These are phyloP conservation scores for Orestias chungarensis DNA, from an alignment of 2,797 vertebrate species.

Conservation along the genomic window DNA sequence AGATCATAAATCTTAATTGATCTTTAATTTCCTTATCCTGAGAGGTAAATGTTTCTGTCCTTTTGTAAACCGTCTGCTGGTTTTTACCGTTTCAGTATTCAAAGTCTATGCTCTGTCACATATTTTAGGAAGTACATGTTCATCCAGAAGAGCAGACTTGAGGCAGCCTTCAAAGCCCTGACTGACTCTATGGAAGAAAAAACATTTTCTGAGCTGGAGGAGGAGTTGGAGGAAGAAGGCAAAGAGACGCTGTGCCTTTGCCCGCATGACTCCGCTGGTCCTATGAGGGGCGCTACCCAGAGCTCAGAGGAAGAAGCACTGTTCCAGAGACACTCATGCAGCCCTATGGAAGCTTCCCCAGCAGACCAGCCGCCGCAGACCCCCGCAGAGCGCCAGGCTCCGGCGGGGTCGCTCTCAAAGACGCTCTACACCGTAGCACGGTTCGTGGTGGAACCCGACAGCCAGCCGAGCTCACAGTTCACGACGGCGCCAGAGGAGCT, in stretches of 20 bases:
- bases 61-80: neutral
- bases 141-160: constrained; percentile 51
- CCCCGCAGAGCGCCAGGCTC: constrained; percentile 5
- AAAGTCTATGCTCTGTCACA: neutral
- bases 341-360: constrained; percentile 62
- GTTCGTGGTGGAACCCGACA: constrained; percentile 76
- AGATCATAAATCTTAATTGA: too few relatives aligned
- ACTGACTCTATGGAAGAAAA: constrained; percentile 9
- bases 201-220: constrained; percentile 65
- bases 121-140: constrained; percentile 34
- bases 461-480: constrained; percentile 48
- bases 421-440: constrained; percentile 55
- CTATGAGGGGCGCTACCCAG: neutral
- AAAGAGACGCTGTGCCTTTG: constrained; percentile 9
- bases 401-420: constrained; percentile 15
- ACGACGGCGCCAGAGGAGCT: constrained; percentile 17
- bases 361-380: constrained; percentile 45
- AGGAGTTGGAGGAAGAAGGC: constrained; percentile 62
- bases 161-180: constrained; percentile 51
- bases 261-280: constrained; percentile 17
- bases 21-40: too few relatives aligned
- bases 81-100: neutral
- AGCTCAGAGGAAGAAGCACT: constrained; percentile 5
- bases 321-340: constrained; percentile 44
- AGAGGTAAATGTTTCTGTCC: too few relatives aligned